Base-by-base conservation (phyloP, 1,140 invertebrate genomes). In the Triops cancriformis region DNA sequence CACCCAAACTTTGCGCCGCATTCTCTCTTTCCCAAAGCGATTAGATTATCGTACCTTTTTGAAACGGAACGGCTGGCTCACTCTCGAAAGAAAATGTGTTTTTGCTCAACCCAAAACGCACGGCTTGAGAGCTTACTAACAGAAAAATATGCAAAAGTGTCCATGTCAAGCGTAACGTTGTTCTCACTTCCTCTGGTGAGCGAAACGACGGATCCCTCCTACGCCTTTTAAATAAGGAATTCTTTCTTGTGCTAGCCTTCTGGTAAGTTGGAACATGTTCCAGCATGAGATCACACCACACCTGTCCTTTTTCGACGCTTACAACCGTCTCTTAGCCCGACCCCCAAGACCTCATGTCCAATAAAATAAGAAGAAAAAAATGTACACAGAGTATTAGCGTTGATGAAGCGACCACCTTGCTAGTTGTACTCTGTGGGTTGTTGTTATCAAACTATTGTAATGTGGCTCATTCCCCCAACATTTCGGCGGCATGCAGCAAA, bases 371-470 rank as follows among this genome's bases (percentile, higher is more conserved):
- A 1, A 64, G 45, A 64, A 64, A 11, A 12, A 23, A 23, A 14
- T 64, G 0, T 64, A n/a, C 45, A 23, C 6, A 14, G 10, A 37
- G 31, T 37, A 37, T 37, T 37, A 37, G 31, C 2, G 31, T 37
- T 37, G 31, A 37, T 64, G 45, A 64, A 64, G 45, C 45, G 45
- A 64, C 45, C 45, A 64, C 45, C 45, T 64, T 64, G 45, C 10
- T 64, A 64, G 45, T 64, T 23, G 45, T 14, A 64, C 7, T 64
- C 14, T 9, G 14, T n/a, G 23, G 45, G 14, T 64, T 64, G 14
- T 64, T 64, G 45, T 64, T 64, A 64, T 64, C 14, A 64, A 64
- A 64, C 45, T 64, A 64, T 64, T 64, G 45, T 64, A 64, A 64
- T 64, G 45, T 64, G 45, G 14, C 14, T 64, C 45, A 14, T 64